Conservation (phyloP, 2,888 invertebrate species). For the Amphiduros pacificus region DNA sequence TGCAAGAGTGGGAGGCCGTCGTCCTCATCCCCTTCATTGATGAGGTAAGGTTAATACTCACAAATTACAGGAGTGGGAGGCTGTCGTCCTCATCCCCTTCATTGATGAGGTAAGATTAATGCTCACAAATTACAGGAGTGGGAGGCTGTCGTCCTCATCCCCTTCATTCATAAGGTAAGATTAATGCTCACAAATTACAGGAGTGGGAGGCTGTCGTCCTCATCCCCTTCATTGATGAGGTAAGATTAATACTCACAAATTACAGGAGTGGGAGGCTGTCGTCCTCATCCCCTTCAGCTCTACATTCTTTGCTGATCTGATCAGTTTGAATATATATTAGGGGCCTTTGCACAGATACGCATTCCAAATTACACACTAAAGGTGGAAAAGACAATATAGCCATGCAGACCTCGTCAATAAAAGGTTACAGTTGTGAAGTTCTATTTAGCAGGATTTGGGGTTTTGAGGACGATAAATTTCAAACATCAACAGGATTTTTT, state of each 20-base stretch:
- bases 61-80: slow-evolving; percentile 98
- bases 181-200: slow-evolving; percentile 84
- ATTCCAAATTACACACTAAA: too few relatives aligned
- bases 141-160: slow-evolving; percentile 92
- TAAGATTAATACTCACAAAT: slow-evolving; percentile 70
- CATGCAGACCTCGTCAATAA: too few relatives aligned
- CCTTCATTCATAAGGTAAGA: slow-evolving; percentile 88
- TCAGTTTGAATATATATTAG: too few relatives aligned
- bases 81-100: slow-evolving; percentile 95
- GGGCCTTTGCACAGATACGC: too few relatives aligned
- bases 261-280: slow-evolving; percentile 96
- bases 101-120: slow-evolving; percentile 75
- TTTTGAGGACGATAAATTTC: too few relatives aligned
- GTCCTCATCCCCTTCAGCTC: slow-evolving; percentile 96
- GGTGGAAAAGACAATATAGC: too few relatives aligned
- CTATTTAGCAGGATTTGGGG: too few relatives aligned
- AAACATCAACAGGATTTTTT: too few relatives aligned
- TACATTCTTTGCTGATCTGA: too few relatives aligned
- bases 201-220: slow-evolving; percentile 97
- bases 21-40: slow-evolving; percentile 97
- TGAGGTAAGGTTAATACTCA: slow-evolving; percentile 66
- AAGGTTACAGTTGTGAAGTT: too few relatives aligned
- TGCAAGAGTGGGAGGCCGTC: slow-evolving; percentile 96
- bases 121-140: slow-evolving; percentile 99
- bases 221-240: slow-evolving; percentile 95